Percentiles rank a stretch among this genome's conserved stretches.
These are phyloP conservation scores for Folsomia manolachei DNA, from an alignment of 2,888 invertebrate species.

Conservation along the genomic window DNA sequence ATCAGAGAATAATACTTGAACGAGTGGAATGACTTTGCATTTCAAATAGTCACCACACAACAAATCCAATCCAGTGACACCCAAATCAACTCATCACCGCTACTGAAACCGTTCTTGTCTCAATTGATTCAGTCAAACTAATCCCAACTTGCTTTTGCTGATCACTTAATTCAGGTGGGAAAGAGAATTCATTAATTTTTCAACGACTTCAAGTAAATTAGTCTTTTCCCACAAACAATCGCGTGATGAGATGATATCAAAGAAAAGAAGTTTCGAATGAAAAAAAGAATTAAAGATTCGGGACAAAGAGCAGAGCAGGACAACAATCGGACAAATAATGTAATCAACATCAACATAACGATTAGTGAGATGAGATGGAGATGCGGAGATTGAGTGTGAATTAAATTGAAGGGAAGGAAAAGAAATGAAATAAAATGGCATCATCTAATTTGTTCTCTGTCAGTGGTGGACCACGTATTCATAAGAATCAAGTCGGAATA, in stretches of 20 bases:
- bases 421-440: constrained; percentile 4
- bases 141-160: too few relatives aligned
- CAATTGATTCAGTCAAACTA: constrained; percentile 23
- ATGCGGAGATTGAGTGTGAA: neutral
- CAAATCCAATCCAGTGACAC: too few relatives aligned
- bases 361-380: neutral
- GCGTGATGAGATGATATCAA: neutral
- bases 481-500: neutral
- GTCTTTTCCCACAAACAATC: neutral
- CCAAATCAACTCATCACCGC: too few relatives aligned
- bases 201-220: neutral
- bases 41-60: too few relatives aligned
- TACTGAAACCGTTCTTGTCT: too few relatives aligned
- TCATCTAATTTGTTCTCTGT: neutral
- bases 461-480: neutral
- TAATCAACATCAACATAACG: constrained; percentile 1
- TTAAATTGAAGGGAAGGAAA: too few relatives aligned
- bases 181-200: constrained; percentile 16
- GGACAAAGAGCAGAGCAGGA: neutral
- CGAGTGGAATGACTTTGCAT: constrained; percentile 17
- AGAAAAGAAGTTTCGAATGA: neutral
- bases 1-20: too few relatives aligned
- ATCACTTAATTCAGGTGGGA: too few relatives aligned
- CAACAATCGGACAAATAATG: neutral
- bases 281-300: neutral